These are phyloP conservation scores for Dolichopus griseipennis DNA, from an alignment of 2,888 invertebrate species.

Conservation along the genomic window DNA sequence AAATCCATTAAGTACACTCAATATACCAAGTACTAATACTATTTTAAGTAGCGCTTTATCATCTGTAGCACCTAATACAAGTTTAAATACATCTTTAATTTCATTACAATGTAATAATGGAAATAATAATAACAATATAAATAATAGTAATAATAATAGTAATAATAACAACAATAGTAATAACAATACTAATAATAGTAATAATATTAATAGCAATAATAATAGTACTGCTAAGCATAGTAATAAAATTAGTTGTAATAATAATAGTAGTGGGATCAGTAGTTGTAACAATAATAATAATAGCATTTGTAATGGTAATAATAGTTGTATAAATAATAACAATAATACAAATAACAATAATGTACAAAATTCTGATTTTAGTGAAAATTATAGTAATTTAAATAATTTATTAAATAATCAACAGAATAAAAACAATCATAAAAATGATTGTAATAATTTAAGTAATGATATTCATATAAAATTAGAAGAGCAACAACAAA, in stretches of 20 bases:
- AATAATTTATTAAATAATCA: neutral
- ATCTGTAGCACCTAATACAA: conserved; percentile 17
- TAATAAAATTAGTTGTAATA: conserved; percentile 20
- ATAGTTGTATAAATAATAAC: neutral
- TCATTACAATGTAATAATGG: neutral
- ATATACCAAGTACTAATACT: neutral
- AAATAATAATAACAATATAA: conserved; percentile 8
- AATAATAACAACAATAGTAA: conserved; percentile 9
- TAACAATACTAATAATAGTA: neutral
- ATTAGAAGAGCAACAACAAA: conserved; percentile 14
- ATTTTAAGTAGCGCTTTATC: conserved; percentile 9
- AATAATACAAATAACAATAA: conserved; percentile 2
- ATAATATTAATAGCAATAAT: conserved; percentile 13
- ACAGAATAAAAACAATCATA: neutral
- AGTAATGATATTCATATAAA: conserved; percentile 17
- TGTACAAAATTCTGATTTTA: neutral
- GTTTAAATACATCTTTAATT: neutral
- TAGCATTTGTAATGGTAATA: conserved; percentile 8
- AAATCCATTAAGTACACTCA: conserved; percentile 4
- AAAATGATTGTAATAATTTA: conserved; percentile 7
- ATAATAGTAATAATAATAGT: conserved; percentile 2
- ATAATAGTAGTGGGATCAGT: conserved; percentile 15
- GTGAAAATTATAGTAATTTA: neutral
- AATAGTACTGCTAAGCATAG: neutral
- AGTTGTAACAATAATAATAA: conserved; percentile 12